Evolutionary conservation across 2,888 invertebrate genomes (phyloP), one percentile per base, ranked within the genome.

Genomic region (Apamea anceps): DNA sequence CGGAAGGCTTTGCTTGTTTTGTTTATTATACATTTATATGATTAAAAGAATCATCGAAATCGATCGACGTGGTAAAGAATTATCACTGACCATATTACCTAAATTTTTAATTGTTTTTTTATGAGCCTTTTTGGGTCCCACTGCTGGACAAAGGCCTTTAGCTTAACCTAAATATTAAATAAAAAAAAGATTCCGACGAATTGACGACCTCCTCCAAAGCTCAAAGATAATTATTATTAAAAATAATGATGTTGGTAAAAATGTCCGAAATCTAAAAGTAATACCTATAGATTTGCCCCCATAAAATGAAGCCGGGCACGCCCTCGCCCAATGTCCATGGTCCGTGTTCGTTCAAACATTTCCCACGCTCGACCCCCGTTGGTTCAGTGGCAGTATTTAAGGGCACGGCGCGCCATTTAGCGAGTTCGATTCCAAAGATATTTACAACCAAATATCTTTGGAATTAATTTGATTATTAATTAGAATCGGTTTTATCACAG

Each of bases 331-430:
- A 60, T 51, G 79, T 57, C 32, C 25, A n/a, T 48, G 42, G 51
- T 37, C 51, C 32, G 21, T 62, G 65, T 83, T 70, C 45, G 65
- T 66, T 71, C 51, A 71, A 71, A 54, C 60, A 51, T 51, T 82
- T 81, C 83, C 83, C 81, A 81, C 81, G 81, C 68, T 63, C 37
- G 66, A 45, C 60, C 70, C 70, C 57, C 25, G 57, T 42, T 15
- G 71, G 77, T 37, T 45, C 66, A 83, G 71, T n/a, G 45, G 60
- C 45, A 78, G 37, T 60, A 32, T 57, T 18, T 28, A 45, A 37
- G 51, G 51, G 60, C 60, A 60, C 51, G n/a, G 21, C 25, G 42
- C 25, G 51, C 12, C 32, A n/a, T 82, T 77, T 37, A 72, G 12
- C 25, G 28, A 28, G 71, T 83, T 83, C 60, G 21, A 72, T 67